Evolutionary conservation across 2,888 invertebrate genomes (phyloP).

Genomic region (Synergus gifuensis): DNA sequence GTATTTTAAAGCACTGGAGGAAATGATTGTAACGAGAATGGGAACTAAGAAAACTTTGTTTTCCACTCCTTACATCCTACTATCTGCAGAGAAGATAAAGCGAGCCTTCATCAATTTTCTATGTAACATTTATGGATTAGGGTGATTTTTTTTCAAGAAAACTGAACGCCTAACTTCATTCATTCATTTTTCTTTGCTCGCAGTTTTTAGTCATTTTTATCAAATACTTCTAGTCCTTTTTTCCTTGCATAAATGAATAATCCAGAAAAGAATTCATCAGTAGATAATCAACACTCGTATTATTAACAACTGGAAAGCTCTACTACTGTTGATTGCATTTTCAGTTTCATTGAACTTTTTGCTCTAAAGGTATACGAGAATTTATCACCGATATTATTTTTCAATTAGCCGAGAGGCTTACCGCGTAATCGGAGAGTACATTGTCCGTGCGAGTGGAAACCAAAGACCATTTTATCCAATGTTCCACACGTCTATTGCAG

Average conservation of each 20-base stretch:
- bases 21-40: neutral
- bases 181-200: no score
- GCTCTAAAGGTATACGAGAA: neutral
- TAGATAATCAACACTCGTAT: constrained; percentile 16
- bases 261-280: neutral
- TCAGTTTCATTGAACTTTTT: constrained; percentile 17
- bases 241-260: neutral
- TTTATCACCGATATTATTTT: constrained; percentile 39
- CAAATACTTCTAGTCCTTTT: neutral
- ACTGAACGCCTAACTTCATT: no score
- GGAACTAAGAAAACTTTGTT: neutral
- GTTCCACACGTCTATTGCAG: constrained; percentile 23
- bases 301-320: neutral
- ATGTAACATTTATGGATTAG: neutral
- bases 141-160: no score
- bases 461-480: constrained; percentile 35
- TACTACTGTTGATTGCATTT: neutral
- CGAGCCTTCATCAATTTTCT: neutral
- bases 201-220: neutral
- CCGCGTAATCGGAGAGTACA: constrained; percentile 35
- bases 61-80: neutral
- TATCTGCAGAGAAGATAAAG: no score
- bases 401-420: constrained; percentile 37
- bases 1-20: neutral
- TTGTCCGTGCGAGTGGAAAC: constrained; percentile 31